Evolutionary conservation across 2,888 invertebrate genomes (phyloP).

Genomic region (Gandaritis pyraliata): DNA sequence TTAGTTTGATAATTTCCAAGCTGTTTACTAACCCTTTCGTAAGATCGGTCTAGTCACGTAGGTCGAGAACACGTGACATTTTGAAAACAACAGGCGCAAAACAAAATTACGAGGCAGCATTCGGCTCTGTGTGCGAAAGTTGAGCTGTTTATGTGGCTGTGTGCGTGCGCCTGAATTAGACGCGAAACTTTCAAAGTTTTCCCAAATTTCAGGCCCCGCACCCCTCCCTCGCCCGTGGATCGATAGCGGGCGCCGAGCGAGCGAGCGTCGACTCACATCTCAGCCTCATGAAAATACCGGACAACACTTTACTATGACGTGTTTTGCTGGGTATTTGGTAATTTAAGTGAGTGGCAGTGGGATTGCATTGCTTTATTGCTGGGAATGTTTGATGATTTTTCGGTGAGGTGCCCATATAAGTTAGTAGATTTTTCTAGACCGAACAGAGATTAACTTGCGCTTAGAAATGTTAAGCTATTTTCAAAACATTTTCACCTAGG

Average conservation of each 20-base stretch:
- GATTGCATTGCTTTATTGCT: conserved; percentile 48
- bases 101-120: conserved; percentile 74
- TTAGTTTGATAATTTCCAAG: conserved; percentile 45
- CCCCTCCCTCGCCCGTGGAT: conserved; percentile 65
- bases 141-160: conserved; percentile 64
- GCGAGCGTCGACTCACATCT: conserved; percentile 67
- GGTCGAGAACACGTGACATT: conserved; percentile 75
- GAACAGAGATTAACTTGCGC: not conserved
- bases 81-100: conserved; percentile 72
- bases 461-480: not conserved
- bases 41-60: conserved; percentile 66
- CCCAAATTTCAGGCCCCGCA: conserved; percentile 82
- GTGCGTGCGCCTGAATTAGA: conserved; percentile 85
- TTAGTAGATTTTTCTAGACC: conserved; percentile 1
- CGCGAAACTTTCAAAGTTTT: conserved; percentile 85
- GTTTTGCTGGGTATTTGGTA: conserved; percentile 64
- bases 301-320: conserved; percentile 77
- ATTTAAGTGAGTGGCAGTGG: conserved; percentile 56
- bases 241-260: conserved; percentile 78
- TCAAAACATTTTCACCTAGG: not conserved
- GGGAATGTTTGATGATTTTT: conserved; percentile 11
- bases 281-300: conserved; percentile 78
- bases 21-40: conserved; percentile 55
- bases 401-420: conserved; percentile 12
- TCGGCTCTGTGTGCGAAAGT: conserved; percentile 64